Percentiles rank a stretch among this genome's conserved stretches.
Conservation (phyloP, 2,113 vertebrate genomes). For the Melanerpes aurifrons region DNA sequence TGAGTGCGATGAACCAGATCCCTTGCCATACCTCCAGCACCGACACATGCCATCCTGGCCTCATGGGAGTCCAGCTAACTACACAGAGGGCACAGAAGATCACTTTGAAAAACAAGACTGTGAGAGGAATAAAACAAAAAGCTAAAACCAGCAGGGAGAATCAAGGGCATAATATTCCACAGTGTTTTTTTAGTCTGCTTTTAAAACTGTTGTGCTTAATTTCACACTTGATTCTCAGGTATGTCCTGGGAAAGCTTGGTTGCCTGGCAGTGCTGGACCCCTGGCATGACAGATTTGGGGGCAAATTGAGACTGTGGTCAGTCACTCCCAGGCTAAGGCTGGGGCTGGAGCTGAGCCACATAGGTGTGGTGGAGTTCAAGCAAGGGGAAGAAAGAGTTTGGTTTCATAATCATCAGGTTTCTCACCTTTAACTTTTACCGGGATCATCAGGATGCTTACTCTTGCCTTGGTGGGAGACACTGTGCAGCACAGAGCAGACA, state of each 20-base stretch:
- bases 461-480: not conserved
- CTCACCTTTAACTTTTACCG: not conserved
- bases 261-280: rapidly evolving
- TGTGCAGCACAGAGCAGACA: rapidly evolving
- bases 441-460: not conserved
- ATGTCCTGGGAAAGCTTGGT: not conserved
- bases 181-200: not conserved
- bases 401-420: constrained; percentile 13
- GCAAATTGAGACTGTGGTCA: not conserved
- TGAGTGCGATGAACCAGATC: rapidly evolving
- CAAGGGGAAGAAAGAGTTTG: constrained; percentile 22
- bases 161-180: not conserved
- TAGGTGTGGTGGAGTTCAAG: constrained; percentile 18
- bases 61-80: not conserved
- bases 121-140: not conserved
- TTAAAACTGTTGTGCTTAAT: not conserved
- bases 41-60: not conserved
- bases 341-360: not conserved
- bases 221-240: not conserved
- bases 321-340: not conserved
- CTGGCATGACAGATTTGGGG: not conserved
- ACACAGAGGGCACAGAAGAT: not conserved
- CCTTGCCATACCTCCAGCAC: not conserved
- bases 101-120: not conserved
- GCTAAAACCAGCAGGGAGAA: not conserved